Conservation (phyloP, 1,140 invertebrate genomes). For the Idris sp. region DNA sequence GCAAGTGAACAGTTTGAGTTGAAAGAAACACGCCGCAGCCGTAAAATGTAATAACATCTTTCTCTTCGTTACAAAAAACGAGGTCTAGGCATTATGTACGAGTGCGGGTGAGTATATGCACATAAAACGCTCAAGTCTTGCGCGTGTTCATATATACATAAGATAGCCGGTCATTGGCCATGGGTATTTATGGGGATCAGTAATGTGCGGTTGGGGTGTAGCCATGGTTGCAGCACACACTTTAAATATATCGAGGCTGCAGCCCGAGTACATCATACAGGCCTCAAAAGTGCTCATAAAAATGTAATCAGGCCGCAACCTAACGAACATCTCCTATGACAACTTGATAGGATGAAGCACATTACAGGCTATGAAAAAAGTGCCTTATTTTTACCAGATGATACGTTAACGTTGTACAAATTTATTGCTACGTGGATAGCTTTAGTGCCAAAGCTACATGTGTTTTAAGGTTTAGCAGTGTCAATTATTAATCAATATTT, state of each 20-base stretch:
- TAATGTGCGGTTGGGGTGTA: slow-evolving; percentile 62
- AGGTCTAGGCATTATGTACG: slow-evolving; percentile 49
- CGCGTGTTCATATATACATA: slow-evolving; percentile 39
- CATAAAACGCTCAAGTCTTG: slow-evolving; percentile 18
- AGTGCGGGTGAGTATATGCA: slow-evolving; percentile 9
- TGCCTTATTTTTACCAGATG: not conserved
- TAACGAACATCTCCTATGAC: slow-evolving; percentile 42
- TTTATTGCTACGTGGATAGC: slow-evolving; percentile 1
- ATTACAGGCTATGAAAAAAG: slow-evolving; percentile 11
- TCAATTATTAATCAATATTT: too few relatives aligned
- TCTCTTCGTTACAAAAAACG: slow-evolving; percentile 54
- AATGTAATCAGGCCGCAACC: slow-evolving; percentile 42
- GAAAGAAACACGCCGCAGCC: slow-evolving; percentile 42
- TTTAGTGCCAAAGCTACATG: not conserved
- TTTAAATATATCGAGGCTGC: slow-evolving; percentile 57
- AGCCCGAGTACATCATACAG: slow-evolving; percentile 41
- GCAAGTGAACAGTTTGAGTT: slow-evolving; percentile 44
- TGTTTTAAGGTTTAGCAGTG: too few relatives aligned
- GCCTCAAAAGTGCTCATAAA: slow-evolving; percentile 56
- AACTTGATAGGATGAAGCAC: slow-evolving; percentile 30
- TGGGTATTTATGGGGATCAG: slow-evolving; percentile 57
- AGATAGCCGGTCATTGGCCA: slow-evolving; percentile 59
- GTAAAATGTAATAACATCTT: slow-evolving; percentile 57
- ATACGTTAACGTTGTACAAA: slow-evolving; percentile 4
- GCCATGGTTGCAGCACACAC: slow-evolving; percentile 58